Evolutionary conservation across 2,113 vertebrate genomes (phyloP).

Genomic region (Seriola quinqueradiata): DNA sequence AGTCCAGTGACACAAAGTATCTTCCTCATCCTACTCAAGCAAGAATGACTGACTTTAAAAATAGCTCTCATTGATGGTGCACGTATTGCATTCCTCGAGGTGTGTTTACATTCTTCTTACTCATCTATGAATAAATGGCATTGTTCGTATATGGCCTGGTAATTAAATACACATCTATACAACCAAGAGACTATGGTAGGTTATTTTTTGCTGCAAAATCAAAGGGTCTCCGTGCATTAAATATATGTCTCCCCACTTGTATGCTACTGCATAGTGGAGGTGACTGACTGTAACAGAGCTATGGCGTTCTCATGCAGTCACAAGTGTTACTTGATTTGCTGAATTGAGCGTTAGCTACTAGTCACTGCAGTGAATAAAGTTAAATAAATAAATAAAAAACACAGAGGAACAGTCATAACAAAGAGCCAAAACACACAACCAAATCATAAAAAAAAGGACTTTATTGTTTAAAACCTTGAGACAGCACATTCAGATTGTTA

Average conservation of each 20-base stretch:
- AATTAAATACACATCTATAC: neutral
- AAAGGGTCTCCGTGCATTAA: neutral
- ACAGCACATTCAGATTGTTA: conserved; percentile 48
- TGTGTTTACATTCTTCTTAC: conserved; percentile 26
- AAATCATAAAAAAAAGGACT: conserved; percentile 40
- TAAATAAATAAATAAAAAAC: neutral
- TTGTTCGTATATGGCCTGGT: neutral
- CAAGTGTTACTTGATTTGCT: neutral
- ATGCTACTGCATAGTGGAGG: neutral
- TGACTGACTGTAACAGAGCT: neutral
- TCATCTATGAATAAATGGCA: neutral
- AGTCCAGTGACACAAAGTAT: neutral
- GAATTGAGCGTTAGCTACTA: neutral
- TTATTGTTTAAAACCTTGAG: conserved; percentile 55
- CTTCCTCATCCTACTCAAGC: neutral
- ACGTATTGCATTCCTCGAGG: neutral
- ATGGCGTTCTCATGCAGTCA: neutral
- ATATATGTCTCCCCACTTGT: neutral
- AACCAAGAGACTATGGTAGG: neutral
- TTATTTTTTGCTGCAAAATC: conserved; percentile 24
- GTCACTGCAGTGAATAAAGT: neutral
- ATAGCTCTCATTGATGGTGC: no score
- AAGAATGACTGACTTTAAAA: no score
- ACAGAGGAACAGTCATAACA: neutral
- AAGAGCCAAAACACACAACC: neutral